Evolutionary conservation across 2,888 invertebrate species (phyloP).

Genomic region (Ganaspis brasiliensis): DNA sequence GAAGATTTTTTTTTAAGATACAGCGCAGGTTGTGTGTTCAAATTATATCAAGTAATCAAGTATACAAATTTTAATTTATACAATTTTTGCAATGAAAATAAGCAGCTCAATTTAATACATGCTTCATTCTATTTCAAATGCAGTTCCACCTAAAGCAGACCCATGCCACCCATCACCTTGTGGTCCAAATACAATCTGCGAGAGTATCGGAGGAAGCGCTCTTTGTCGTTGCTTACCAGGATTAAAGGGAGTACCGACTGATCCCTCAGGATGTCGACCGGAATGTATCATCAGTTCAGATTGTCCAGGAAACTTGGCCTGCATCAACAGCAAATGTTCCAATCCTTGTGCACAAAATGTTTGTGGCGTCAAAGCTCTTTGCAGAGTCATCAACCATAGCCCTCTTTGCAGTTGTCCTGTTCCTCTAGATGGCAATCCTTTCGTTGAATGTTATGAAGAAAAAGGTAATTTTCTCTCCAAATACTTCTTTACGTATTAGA

Average conservation of each 20-base stretch:
- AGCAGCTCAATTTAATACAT: no score
- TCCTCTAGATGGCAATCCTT: slow-evolving; percentile 81
- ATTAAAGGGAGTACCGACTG: slow-evolving; percentile 87
- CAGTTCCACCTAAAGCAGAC: slow-evolving; percentile 9
- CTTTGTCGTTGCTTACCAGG: slow-evolving; percentile 86
- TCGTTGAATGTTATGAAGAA: slow-evolving; percentile 79
- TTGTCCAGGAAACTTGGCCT: slow-evolving; percentile 89
- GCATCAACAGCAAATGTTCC: slow-evolving; percentile 90
- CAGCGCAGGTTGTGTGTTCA: no score
- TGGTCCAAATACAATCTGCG: slow-evolving; percentile 85
- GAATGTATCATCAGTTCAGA: slow-evolving; percentile 91
- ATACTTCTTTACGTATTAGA: neutral
- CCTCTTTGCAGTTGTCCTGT: slow-evolving; percentile 89
- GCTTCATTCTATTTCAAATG: no score
- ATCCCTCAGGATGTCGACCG: slow-evolving; percentile 85
- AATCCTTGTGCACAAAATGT: slow-evolving; percentile 91
- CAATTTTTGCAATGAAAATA: no score
- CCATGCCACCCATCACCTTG: slow-evolving; percentile 83
- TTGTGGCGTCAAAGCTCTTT: slow-evolving; percentile 89
- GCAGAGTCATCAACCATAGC: slow-evolving; percentile 88
- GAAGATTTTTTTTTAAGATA: no score
- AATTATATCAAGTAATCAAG: neutral
- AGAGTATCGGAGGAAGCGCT: slow-evolving; percentile 78
- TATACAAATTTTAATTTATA: neutral
- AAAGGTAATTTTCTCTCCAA: slow-evolving; percentile 69